A percentile compares a stretch with the other conserved stretches of the same genome.
Conservation (phyloP, 2,888 invertebrate genomes). For the Drosophila helvetica region DNA sequence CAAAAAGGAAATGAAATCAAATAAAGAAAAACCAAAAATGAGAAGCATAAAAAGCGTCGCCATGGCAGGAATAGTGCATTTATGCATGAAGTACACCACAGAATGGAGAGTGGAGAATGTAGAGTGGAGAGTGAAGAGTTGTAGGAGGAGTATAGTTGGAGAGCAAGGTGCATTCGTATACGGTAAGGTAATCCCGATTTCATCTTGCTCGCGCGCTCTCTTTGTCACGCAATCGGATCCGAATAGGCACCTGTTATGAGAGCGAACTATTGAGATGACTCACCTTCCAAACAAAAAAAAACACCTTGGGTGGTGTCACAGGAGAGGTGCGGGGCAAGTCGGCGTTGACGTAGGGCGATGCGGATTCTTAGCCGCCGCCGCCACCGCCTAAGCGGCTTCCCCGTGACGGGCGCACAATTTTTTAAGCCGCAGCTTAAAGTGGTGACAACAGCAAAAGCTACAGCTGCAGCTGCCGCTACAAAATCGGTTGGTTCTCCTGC, state of each 20-base stretch:
- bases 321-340: constrained; percentile 5
- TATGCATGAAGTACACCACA: constrained; percentile 13
- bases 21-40: constrained; percentile 60
- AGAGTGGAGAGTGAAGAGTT: background rate
- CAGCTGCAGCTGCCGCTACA: constrained; percentile 12
- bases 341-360: constrained; percentile 56
- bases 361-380: constrained; percentile 60
- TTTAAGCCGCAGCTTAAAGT: constrained; percentile 74
- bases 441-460: constrained; percentile 61
- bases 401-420: constrained; percentile 41
- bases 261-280: background rate
- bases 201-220: too few species aligned
- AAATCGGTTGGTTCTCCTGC: constrained; percentile 42
- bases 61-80: constrained; percentile 57
- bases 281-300: background rate
- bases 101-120: constrained; percentile 1
- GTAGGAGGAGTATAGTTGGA: background rate
- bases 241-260: background rate
- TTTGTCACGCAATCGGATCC: too few species aligned
- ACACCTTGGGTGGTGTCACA: background rate
- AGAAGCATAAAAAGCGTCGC: constrained; percentile 52
- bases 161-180: background rate
- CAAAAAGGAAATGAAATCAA: constrained; percentile 76
- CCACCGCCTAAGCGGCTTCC: constrained; percentile 59
- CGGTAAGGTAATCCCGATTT: background rate